Evolutionary conservation across 2,113 vertebrate genomes (phyloP), one percentile per base, ranked within the genome.

Genomic region (Rhea americana): DNA sequence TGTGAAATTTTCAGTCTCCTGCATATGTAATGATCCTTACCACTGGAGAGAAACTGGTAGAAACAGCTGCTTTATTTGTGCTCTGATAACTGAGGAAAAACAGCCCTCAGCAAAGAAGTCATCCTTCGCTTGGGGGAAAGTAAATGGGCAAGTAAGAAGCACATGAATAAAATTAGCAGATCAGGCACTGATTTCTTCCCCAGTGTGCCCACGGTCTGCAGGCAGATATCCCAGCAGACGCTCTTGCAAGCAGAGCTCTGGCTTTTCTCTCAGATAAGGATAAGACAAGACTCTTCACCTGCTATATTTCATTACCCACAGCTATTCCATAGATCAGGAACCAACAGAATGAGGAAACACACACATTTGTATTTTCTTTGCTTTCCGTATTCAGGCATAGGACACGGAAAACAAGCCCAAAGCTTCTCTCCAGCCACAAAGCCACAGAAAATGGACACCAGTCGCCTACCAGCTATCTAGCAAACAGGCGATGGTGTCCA

Each of bases 41-140:
- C 65, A 59, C 51, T 76, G 0, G 8, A 55, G 75, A 92, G 74
- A 82, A 95, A 94, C 93, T 6, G 6, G 78, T 66, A 93, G 53
- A 89, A 94, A 87, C 95, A 95, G 92, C 90, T 96, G 95, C 86
- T 92, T 95, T 94, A 87, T 92, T 86, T 94, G 88, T 94, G 95
- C 93, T 93, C 92, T 80, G 91, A 48, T 95, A 94, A 85, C 84
- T 56, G 71, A 93, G 82, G 32, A 81, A 92, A 95, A 95, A 63
- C 90, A 95, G 59, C n/a, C 71, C 74, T 89, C 66, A 50, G 1
- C 21, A 71, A 93, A 59, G 70, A 87, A 94, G 80, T 61, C 70
- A 63, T 76, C 81, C 24, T 80, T 74, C 0, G 0, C 78, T 51
- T 66, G 47, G 67, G 58, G 63, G 41, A 85, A 94, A 90, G 75